Percentiles rank a stretch among this genome's conserved stretches.
phyloP scores from a whole-genome alignment of 2,113 vertebrate genomes.

The Hassar affinis region DNA sequence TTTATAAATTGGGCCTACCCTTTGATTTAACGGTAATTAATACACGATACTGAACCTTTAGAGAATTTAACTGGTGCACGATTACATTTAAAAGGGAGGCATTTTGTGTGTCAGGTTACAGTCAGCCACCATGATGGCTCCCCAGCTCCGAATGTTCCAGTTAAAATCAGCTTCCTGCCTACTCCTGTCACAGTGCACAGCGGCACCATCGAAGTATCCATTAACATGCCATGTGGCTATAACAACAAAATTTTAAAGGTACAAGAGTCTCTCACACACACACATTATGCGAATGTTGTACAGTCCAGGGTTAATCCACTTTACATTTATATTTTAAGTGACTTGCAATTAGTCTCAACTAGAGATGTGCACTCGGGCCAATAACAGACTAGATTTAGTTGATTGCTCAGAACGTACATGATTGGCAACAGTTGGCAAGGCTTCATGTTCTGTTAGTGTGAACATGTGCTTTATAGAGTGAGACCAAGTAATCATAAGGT shows the following conservation, averaged over 20 bases:
- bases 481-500: not conserved
- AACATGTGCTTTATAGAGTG: not conserved
- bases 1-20: slow-evolving; percentile 85
- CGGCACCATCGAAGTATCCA: slow-evolving; percentile 62
- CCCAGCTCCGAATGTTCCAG: slow-evolving; percentile 59
- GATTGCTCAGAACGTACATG: not conserved
- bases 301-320: not conserved
- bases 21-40: slow-evolving; percentile 70
- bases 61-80: no score
- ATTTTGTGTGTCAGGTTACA: slow-evolving; percentile 59
- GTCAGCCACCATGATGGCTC: slow-evolving; percentile 79
- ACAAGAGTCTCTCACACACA: slow-evolving; percentile 41
- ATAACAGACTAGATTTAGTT: no score
- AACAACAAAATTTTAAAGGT: slow-evolving; percentile 51
- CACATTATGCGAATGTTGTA: not conserved
- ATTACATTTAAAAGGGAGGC: not conserved
- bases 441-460: not conserved
- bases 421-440: not conserved
- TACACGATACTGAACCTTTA: not conserved
- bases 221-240: slow-evolving; percentile 72
- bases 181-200: slow-evolving; percentile 38
- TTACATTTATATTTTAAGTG: not conserved
- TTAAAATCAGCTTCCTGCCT: slow-evolving; percentile 59
- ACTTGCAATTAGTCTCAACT: no score
- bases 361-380: not conserved